A percentile compares a stretch with the other conserved stretches of the same genome.
Evolutionary conservation across 30 jellyfish, hydroid and myxozoan species (phyloP).

Genomic region (Turritopsis rubra): DNA sequence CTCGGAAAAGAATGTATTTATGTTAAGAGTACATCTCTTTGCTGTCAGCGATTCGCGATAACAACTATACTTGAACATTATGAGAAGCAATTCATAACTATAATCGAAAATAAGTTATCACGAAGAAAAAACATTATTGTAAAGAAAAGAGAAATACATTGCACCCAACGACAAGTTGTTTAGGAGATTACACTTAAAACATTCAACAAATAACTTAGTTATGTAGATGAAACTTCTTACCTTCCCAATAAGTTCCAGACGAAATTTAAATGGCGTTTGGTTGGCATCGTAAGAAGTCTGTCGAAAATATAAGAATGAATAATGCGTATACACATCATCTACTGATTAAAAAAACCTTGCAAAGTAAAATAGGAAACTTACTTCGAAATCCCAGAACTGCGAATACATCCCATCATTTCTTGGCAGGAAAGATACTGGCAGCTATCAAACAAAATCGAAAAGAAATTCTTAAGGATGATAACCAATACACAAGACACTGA

Average conservation of each 20-base stretch:
- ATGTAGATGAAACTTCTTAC: background rate
- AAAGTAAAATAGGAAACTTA: background rate
- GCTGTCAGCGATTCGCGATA: no score
- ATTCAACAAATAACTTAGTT: background rate
- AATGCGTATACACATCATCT: background rate
- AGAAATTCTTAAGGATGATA: no score
- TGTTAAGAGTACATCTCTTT: no score
- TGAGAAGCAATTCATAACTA: no score
- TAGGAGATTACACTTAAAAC: no score
- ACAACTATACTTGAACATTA: no score
- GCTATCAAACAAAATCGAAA: slow-evolving; percentile 31
- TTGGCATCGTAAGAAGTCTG: slow-evolving; percentile 20
- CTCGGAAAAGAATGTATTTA: no score
- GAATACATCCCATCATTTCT: slow-evolving; percentile 83
- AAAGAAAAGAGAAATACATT: no score
- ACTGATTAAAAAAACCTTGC: background rate
- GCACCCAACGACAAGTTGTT: no score
- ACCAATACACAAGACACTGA: no score
- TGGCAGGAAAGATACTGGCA: slow-evolving; percentile 70
- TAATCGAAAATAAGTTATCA: no score
- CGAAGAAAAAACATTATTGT: no score
- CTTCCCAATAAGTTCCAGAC: slow-evolving; percentile 35
- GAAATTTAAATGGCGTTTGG: slow-evolving; percentile 3
- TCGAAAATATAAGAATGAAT: background rate
- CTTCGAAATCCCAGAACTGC: slow-evolving; percentile 97